Conservation (phyloP, 2,888 invertebrate genomes). For the Prosopocoilus inquinatus region DNA sequence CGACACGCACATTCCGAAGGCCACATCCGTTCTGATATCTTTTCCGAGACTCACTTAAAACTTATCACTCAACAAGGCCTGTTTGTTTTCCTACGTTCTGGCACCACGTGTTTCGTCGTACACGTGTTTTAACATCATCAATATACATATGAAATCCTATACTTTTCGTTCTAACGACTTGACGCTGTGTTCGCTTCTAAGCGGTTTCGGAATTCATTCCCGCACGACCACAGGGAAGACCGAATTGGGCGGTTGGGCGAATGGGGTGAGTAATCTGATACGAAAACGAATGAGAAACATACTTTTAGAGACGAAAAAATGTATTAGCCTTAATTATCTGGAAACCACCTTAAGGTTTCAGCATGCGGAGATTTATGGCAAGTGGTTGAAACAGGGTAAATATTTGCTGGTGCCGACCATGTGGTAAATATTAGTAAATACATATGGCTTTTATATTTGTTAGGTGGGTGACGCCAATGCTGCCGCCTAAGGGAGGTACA, state of each 20-base stretch:
- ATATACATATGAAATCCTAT: constrained; percentile 32
- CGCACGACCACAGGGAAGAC: constrained; percentile 13
- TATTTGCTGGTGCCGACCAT: constrained; percentile 40
- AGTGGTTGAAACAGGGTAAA: constrained; percentile 31
- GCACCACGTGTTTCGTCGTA: constrained; percentile 26
- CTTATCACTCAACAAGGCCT: constrained; percentile 13
- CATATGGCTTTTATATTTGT: constrained; percentile 43
- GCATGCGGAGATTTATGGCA: constrained; percentile 9
- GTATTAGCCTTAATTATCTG: constrained; percentile 30
- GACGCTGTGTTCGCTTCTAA: constrained; percentile 1
- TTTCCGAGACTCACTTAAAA: constrained; percentile 3
- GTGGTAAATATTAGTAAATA: constrained; percentile 44
- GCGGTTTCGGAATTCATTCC: constrained; percentile 13
- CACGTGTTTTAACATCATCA: constrained; percentile 34
- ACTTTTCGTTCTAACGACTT: constrained; percentile 20
- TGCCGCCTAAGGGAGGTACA: constrained; percentile 27
- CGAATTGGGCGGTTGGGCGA: constrained; percentile 10
- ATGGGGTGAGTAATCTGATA: constrained; percentile 30
- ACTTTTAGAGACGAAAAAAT: constrained; percentile 31
- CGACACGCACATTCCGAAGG: background rate
- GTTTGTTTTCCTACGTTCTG: constrained; percentile 14
- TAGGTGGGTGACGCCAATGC: constrained; percentile 28
- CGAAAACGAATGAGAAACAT: constrained; percentile 32
- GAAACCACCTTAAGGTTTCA: constrained; percentile 26
- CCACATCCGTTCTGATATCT: background rate